phyloP scores from a whole-genome alignment of 2,113 vertebrate genomes.

The Aegotheles bennettii region DNA sequence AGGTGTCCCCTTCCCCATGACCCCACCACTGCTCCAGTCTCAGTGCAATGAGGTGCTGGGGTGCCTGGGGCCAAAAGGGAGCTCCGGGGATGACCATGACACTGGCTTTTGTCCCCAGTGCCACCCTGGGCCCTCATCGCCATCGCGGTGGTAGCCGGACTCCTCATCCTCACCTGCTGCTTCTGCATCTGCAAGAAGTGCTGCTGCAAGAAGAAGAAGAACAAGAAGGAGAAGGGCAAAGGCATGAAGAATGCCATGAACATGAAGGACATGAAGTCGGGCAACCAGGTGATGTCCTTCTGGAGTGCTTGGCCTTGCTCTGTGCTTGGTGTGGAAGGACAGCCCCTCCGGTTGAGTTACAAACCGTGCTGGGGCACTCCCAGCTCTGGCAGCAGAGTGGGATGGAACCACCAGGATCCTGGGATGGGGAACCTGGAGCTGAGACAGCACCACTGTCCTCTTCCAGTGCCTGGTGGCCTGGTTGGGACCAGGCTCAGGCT shows the following conservation, averaged over 20 bases:
- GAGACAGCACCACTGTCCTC: not conserved
- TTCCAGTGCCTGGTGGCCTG: not conserved
- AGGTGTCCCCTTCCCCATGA: not conserved
- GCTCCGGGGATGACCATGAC: not conserved
- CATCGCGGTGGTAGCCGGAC: slow-evolving; percentile 88
- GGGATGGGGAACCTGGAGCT: not conserved
- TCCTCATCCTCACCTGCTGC: slow-evolving; percentile 94
- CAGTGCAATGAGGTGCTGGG: not conserved
- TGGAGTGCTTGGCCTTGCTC: not conserved
- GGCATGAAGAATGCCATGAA: slow-evolving; percentile 89
- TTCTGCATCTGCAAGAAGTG: slow-evolving; percentile 99
- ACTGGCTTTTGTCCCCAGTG: slow-evolving; percentile 66
- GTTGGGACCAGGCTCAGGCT: not conserved
- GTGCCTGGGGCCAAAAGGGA: not conserved
- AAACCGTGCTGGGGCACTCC: rapidly evolving
- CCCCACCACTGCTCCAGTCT: rapidly evolving
- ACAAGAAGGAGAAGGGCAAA: slow-evolving; percentile 98
- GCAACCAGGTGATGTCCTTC: slow-evolving; percentile 71
- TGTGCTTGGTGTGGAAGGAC: not conserved
- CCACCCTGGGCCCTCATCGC: slow-evolving; percentile 94
- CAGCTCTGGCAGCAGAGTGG: not conserved
- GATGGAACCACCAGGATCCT: not conserved
- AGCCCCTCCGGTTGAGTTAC: not conserved
- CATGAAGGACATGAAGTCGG: slow-evolving; percentile 94
- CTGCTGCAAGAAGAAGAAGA: slow-evolving; percentile 98